Base-by-base conservation (phyloP, 2,113 vertebrate species). In the Morone chrysops region DNA sequence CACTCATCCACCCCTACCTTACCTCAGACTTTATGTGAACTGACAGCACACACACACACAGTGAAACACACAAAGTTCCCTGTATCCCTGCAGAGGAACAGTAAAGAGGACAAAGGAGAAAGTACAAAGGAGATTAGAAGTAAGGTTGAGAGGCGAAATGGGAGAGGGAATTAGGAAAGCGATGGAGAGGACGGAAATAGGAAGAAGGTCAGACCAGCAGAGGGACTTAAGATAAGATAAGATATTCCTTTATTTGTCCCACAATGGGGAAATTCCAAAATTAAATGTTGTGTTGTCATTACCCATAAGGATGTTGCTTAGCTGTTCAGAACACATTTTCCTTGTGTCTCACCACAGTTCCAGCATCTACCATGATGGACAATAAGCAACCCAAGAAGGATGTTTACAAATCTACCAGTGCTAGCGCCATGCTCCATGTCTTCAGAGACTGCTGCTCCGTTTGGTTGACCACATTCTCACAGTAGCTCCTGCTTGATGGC, bases 401-500 rank as follows among this genome's bases (percentile, higher is more conserved):
- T 53, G 41, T 53, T n/a, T 31, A 31, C 54, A 65, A 25, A n/a
- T 78, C 36, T 31, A 59, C 48, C 66, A 43, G 38, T 50, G 16
- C 40, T 67, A 50, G 54, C 38, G 16, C 40, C 51, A 4, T 71
- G 57, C 51, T 69, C 20, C 0, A 8, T 60, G 53, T 65, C 31
- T 56, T 53, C 0, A n/a, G 11, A 13, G 61, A 53, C 67, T 8
- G 14, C 50, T 47, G 5, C 67, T 43, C 66, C 10, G 6, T 75
- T 85, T 70, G 53, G 65, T 65, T 70, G 56, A 85, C 68, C 25
- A 53, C 31, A 22, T 59, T 43, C 54, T 79, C 61, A n/a, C 38
- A 16, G n/a, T 73, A 85, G 71, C 47, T 68, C 14, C 60, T 80
- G n/a, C 41, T 89, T 93, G 4, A 25, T 40, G 0, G 31, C 70